phyloP scores from a whole-genome alignment of 2,113 vertebrate genomes.

The Petroica traversi region DNA sequence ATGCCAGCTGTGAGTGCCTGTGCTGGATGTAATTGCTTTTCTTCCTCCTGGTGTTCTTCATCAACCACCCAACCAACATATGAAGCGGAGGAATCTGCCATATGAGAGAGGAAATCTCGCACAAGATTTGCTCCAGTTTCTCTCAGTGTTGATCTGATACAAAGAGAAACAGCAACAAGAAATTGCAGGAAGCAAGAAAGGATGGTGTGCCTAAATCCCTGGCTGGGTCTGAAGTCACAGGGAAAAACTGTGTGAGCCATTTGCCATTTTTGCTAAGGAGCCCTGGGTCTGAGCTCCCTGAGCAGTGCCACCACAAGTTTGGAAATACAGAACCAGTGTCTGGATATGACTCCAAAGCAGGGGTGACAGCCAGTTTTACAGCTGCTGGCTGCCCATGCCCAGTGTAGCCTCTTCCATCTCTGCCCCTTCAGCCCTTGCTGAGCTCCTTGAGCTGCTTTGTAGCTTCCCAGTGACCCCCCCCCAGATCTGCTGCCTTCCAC shows the following conservation, averaged over 20 bases:
- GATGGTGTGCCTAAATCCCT: not conserved
- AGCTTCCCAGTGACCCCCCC: not conserved
- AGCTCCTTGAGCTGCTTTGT: not conserved
- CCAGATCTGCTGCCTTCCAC: not conserved
- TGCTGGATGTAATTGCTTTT: slow-evolving; percentile 33
- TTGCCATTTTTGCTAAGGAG: not conserved
- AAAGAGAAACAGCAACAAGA: not conserved
- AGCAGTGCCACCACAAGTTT: not conserved
- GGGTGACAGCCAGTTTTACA: fast-evolving
- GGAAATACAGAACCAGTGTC: not conserved
- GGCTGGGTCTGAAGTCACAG: not conserved
- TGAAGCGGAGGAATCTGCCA: not conserved
- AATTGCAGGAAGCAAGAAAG: not conserved
- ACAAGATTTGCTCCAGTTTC: not conserved
- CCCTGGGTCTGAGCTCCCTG: not conserved
- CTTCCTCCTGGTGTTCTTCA: slow-evolving; percentile 34
- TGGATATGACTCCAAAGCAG: too few relatives aligned
- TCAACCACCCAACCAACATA: slow-evolving; percentile 12
- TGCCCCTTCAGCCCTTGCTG: not conserved
- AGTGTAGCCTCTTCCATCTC: not conserved
- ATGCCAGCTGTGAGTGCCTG: slow-evolving; percentile 32
- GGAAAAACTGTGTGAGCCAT: fast-evolving
- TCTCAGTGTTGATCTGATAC: not conserved
- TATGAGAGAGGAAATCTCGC: not conserved
- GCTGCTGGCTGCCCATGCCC: not conserved